Base-by-base conservation (phyloP, 2,797 vertebrate genomes). In the Chrosomus eos region DNA sequence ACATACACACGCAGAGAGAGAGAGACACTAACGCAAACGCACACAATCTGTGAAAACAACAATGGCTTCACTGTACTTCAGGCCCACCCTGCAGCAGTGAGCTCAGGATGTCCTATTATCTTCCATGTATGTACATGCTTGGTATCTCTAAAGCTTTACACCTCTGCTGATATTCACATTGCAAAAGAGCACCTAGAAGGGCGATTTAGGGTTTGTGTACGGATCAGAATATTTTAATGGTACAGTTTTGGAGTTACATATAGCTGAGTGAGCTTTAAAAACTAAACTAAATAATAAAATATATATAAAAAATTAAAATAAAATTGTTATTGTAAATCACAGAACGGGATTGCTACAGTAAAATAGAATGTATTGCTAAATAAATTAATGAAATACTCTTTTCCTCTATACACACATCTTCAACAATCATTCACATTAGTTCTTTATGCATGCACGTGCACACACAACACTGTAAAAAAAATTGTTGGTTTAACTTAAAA, bases 1-100 rank as follows among this genome's bases (percentile, higher is more conserved):
- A 71, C 80, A 78, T 62, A 82, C 73, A 53, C 77, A 43, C 45
- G 36, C 48, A 72, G 53, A 10, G 51, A 62, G 4, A 58, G 28
- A 45, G 43, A 16, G 45, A 36, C n/a, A 31, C 80, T 78, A 73
- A 55, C 16, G 28, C 28, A 62, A 58, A 5, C 11, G 11, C 45
- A 71, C 26, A 55, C 38, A 53, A 64, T 70, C 81, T 58, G 68
- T 70, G 79, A 67, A 85, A 77, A 80, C 8, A 80, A 86, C 84
- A 85, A 82, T 80, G 75, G 81, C 67, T 66, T 74, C n/a, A 78
- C 78, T 81, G 77, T 86, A 51, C 84, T 81, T 68, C 79, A 89
- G 74, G 89, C 88, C 88, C 89, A 87, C 83, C 88, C 78, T 72
- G 31, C 68, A 83, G 84, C 81, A 43, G 73, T 43, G 45, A 60